Conservation (phyloP, 2,797 vertebrate species). For the Threskiornis aethiopicus region DNA sequence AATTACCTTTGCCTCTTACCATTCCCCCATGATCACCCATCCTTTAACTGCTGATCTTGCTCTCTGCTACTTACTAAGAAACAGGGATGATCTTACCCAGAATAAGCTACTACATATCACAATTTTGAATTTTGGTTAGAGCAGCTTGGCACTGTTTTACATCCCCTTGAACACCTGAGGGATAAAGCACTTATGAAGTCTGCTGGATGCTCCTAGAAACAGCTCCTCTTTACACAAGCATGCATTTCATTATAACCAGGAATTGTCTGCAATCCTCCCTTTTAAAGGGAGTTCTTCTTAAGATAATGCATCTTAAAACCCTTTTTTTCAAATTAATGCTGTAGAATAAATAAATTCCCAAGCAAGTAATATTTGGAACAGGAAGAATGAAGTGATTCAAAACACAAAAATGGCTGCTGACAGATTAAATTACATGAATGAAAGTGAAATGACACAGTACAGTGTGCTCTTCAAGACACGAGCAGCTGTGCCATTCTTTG, state of each 20-base stretch:
- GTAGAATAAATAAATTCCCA: not conserved
- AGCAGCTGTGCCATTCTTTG: not conserved
- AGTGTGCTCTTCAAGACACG: not conserved
- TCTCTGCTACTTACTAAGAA: not conserved
- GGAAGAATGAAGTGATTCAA: not conserved
- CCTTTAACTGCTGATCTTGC: not conserved
- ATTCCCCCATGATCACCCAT: not conserved
- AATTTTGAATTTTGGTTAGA: not conserved
- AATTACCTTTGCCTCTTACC: not conserved
- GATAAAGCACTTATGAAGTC: not conserved
- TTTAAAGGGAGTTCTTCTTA: not conserved
- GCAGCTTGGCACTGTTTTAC: not conserved
- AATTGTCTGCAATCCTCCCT: not conserved
- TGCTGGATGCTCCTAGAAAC: not conserved
- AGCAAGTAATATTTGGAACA: not conserved
- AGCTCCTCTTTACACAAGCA: not conserved
- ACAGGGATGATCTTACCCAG: not conserved
- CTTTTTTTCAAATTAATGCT: not conserved
- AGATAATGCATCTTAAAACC: fast-evolving
- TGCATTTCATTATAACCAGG: not conserved
- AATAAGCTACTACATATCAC: not conserved
- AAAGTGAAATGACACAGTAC: not conserved
- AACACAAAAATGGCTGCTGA: not conserved
- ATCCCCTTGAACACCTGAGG: not conserved
- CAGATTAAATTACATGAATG: not conserved